Evolutionary conservation across 2,113 vertebrate genomes (phyloP).

Genomic region (Tenebrosternarchus preto): DNA sequence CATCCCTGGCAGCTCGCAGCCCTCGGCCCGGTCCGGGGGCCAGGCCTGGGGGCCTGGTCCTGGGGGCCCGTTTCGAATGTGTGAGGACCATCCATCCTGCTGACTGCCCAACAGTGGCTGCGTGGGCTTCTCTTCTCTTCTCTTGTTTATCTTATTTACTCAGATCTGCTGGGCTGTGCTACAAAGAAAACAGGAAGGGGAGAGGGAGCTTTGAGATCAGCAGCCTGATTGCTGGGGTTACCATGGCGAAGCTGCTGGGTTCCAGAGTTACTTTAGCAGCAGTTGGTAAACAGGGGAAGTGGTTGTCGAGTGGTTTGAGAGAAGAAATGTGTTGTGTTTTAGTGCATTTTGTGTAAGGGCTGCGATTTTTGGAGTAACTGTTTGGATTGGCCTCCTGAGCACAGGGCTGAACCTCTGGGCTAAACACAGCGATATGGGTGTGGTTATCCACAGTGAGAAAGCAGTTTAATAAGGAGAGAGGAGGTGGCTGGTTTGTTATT

Average conservation of each 20-base stretch:
- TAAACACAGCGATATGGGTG: background rate
- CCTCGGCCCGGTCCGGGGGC: too few species aligned
- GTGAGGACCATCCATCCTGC: too few species aligned
- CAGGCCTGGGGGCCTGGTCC: too few species aligned
- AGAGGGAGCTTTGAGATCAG: constrained; percentile 65
- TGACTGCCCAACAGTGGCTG: constrained; percentile 49
- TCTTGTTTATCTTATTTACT: constrained; percentile 57
- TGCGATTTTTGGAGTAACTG: too few species aligned
- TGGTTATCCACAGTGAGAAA: background rate
- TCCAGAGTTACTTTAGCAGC: constrained; percentile 12
- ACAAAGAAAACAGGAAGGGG: constrained; percentile 69
- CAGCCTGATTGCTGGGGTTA: constrained; percentile 55
- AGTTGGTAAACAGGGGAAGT: background rate
- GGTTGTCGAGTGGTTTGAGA: constrained; percentile 3
- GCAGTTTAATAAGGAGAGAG: background rate
- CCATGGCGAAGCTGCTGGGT: background rate
- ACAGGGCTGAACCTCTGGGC: too few species aligned
- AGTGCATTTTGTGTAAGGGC: too few species aligned
- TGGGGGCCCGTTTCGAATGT: too few species aligned
- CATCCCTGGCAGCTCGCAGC: too few species aligned
- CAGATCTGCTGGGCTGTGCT: constrained; percentile 44
- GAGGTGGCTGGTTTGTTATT: background rate
- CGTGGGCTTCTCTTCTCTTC: constrained; percentile 16
- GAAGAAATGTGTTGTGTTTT: background rate
- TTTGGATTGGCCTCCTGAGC: too few species aligned